Evolutionary conservation across 2,797 vertebrate genomes (phyloP).

Genomic region (Myotis pilosus): DNA sequence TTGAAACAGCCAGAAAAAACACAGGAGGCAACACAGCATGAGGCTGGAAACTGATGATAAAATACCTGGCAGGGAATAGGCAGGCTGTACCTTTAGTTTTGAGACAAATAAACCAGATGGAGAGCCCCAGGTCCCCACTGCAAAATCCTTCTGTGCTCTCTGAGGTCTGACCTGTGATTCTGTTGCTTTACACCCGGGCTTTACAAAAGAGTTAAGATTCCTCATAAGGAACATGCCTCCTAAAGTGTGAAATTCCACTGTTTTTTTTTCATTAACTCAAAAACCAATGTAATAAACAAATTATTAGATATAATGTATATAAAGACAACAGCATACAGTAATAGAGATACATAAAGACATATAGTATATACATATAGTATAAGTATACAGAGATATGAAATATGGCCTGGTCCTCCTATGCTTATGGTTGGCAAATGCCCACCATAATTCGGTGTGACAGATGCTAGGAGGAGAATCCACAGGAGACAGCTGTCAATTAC

Average conservation of each 20-base stretch:
- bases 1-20: slow-evolving; percentile 5
- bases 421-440: no score
- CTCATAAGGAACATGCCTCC: background rate
- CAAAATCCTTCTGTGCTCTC: background rate
- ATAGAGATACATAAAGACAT: background rate
- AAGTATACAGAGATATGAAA: background rate
- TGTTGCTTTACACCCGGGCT: background rate
- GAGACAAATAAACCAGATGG: background rate
- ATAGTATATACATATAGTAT: no score
- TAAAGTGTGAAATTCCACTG: background rate
- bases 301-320: background rate
- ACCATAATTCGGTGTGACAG: rapidly evolving
- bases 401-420: rapidly evolving
- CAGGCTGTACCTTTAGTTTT: background rate
- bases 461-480: background rate
- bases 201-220: background rate
- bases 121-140: background rate
- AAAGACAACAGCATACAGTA: background rate
- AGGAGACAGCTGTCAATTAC: rapidly evolving
- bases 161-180: background rate
- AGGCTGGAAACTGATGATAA: background rate
- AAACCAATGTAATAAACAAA: background rate
- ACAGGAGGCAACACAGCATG: background rate
- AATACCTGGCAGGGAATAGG: background rate
- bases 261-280: background rate